These are phyloP conservation scores for Pseudorhombus dupliciocellatus DNA, from an alignment of 2,113 vertebrate genomes.

Conservation along the genomic window DNA sequence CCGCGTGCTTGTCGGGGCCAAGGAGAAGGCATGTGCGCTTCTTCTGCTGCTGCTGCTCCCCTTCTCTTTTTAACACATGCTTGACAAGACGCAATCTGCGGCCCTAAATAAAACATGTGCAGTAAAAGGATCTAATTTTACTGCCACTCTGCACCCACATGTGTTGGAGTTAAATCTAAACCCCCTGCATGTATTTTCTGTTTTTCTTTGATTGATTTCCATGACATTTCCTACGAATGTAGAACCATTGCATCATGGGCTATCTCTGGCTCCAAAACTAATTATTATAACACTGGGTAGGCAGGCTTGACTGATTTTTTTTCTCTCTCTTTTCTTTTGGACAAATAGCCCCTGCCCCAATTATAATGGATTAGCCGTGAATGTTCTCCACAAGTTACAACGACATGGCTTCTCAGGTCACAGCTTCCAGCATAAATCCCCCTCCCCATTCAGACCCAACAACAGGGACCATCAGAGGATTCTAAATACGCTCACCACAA, in stretches of 20 bases:
- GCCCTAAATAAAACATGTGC: slow-evolving; percentile 77
- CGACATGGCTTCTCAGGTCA: slow-evolving; percentile 62
- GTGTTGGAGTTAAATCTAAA: slow-evolving; percentile 19
- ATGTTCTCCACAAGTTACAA: slow-evolving; percentile 47
- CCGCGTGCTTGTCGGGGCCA: slow-evolving; percentile 25
- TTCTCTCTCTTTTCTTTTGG: background rate
- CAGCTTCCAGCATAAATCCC: slow-evolving; percentile 49
- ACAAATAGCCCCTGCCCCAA: slow-evolving; percentile 61
- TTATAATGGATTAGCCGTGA: slow-evolving; percentile 70
- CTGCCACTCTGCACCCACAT: slow-evolving; percentile 30
- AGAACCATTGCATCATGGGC: background rate
- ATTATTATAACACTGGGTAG: slow-evolving; percentile 44
- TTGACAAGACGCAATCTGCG: slow-evolving; percentile 67
- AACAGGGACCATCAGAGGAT: slow-evolving; percentile 42
- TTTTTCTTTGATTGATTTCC: slow-evolving; percentile 29
- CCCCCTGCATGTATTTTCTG: slow-evolving; percentile 21
- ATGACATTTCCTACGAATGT: slow-evolving; percentile 26
- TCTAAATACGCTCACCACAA: slow-evolving; percentile 33
- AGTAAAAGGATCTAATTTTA: slow-evolving; percentile 79
- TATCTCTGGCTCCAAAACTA: slow-evolving; percentile 18
- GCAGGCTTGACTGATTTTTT: slow-evolving; percentile 1
- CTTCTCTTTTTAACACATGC: slow-evolving; percentile 68
- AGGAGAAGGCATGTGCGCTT: slow-evolving; percentile 22
- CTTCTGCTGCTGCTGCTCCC: slow-evolving; percentile 12
- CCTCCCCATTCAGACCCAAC: slow-evolving; percentile 49